Evolutionary conservation across 2,113 vertebrate species (phyloP).

Genomic region (Urocynchramus pylzowi): DNA sequence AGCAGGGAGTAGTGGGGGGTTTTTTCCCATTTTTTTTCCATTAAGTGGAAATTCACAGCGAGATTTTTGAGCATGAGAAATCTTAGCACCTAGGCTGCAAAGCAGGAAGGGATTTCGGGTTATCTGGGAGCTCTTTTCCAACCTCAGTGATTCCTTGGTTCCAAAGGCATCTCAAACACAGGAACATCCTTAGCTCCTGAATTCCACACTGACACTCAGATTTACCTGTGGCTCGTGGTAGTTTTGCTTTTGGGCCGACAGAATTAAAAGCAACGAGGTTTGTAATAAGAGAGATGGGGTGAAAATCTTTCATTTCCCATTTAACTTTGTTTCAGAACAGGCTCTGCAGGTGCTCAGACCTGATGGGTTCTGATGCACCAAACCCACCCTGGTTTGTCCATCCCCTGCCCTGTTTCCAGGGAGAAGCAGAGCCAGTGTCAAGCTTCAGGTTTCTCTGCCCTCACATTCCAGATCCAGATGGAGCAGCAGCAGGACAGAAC

Average conservation of each 20-base stretch:
- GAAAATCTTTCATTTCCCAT: background rate
- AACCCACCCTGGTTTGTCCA: background rate
- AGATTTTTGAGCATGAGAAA: background rate
- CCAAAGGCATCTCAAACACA: background rate
- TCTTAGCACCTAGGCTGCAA: background rate
- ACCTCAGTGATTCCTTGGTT: background rate
- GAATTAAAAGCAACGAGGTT: background rate
- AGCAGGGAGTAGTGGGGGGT: background rate
- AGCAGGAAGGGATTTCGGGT: background rate
- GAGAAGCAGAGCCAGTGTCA: background rate
- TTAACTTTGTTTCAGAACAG: background rate
- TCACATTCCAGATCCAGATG: background rate
- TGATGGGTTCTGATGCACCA: background rate
- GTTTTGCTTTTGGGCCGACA: background rate
- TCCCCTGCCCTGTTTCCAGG: background rate
- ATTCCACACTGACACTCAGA: background rate
- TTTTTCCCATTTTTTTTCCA: background rate
- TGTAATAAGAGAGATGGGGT: background rate
- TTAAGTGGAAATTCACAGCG: background rate
- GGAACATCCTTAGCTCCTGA: background rate
- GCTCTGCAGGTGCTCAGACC: background rate
- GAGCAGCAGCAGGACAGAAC: background rate
- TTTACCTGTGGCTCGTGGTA: accelerated
- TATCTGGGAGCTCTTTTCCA: background rate
- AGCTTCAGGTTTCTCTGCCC: background rate